These are phyloP conservation scores for Gadopsis bispinosus DNA, from an alignment of 2,797 vertebrate genomes.

Conservation along the genomic window DNA sequence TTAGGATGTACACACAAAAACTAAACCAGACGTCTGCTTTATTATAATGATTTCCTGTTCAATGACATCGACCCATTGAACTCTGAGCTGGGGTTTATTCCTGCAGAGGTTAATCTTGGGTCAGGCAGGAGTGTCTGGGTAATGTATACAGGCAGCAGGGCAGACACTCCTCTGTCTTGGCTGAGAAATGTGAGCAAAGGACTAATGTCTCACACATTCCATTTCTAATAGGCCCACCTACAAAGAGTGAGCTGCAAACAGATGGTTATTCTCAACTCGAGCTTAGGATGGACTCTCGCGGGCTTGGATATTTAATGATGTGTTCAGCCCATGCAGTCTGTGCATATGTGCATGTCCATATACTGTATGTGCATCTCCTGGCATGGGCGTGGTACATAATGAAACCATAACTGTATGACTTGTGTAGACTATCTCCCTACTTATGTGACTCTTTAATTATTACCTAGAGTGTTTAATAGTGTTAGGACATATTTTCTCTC, in stretches of 20 bases:
- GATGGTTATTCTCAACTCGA: slow-evolving; percentile 70
- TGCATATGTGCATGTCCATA: not conserved
- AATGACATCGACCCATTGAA: slow-evolving; percentile 44
- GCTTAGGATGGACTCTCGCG: slow-evolving; percentile 54
- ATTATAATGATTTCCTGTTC: slow-evolving; percentile 59
- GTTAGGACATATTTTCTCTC: slow-evolving; percentile 53
- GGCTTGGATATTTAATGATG: slow-evolving; percentile 60
- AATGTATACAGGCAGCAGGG: slow-evolving; percentile 54
- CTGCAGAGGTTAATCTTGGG: slow-evolving; percentile 67
- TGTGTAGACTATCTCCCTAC: slow-evolving; percentile 11
- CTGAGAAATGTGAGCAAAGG: slow-evolving; percentile 63
- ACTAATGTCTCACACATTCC: slow-evolving; percentile 75
- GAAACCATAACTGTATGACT: slow-evolving; percentile 15
- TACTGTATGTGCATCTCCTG: slow-evolving; percentile 24
- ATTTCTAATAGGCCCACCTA: slow-evolving; percentile 75
- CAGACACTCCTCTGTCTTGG: slow-evolving; percentile 48
- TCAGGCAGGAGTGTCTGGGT: slow-evolving; percentile 65
- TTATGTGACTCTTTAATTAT: slow-evolving; percentile 16
- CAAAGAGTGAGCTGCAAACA: slow-evolving; percentile 70
- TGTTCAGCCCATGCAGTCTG: slow-evolving; percentile 31
- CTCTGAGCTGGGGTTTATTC: slow-evolving; percentile 52
- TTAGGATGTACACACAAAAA: not conserved
- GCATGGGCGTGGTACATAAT: slow-evolving; percentile 7
- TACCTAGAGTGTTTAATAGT: slow-evolving; percentile 31
- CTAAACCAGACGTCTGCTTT: slow-evolving; percentile 20